phyloP scores from a whole-genome alignment of 2,113 vertebrate species.

The Spermophilus dauricus region DNA sequence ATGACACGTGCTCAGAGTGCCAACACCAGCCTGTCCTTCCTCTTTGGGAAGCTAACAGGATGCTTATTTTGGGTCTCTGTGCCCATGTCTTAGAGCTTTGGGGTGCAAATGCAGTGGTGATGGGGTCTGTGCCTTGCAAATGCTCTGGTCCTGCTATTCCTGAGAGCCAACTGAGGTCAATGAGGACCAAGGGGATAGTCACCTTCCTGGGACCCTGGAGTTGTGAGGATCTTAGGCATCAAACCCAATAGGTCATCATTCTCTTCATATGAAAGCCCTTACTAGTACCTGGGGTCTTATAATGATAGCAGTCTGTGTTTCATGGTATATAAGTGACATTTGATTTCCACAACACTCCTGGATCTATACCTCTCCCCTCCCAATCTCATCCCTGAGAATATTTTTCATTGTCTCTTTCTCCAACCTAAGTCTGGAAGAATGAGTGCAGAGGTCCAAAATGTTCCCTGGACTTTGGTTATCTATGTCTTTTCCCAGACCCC shows the following conservation, averaged over 20 bases:
- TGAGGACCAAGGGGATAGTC: too few species aligned
- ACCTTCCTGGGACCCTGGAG: background rate
- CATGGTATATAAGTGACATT: background rate
- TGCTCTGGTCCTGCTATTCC: background rate
- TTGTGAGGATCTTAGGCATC: background rate
- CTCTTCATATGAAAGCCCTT: background rate
- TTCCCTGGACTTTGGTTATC: background rate
- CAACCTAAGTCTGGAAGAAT: background rate
- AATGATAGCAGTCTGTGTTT: too few species aligned
- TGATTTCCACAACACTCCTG: background rate
- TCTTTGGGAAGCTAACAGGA: background rate
- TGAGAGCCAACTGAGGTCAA: background rate
- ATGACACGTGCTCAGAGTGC: background rate
- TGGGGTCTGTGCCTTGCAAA: background rate
- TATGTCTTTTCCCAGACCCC: background rate
- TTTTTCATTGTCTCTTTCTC: background rate
- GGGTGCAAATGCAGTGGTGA: background rate
- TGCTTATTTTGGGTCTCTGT: background rate
- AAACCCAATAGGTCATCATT: background rate
- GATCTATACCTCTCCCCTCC: rapidly evolving
- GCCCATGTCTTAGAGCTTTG: background rate
- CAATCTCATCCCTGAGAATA: background rate
- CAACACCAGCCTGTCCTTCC: background rate
- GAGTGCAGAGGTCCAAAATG: rapidly evolving
- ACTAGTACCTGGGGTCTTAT: background rate